phyloP scores from a whole-genome alignment of 2,888 invertebrate species.

The Ennomos fuscantarius region DNA sequence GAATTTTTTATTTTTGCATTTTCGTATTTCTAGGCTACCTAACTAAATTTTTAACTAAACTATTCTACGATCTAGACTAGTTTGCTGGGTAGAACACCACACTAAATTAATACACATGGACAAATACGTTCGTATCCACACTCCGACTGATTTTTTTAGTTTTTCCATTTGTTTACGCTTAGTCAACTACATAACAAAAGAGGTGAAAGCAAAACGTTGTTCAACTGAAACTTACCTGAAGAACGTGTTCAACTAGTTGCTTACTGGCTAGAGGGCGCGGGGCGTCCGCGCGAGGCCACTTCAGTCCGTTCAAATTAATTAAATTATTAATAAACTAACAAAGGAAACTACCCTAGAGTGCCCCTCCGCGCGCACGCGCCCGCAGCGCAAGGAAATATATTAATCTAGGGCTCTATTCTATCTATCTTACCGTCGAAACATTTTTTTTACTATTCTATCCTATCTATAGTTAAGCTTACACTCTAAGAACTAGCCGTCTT shows the following conservation, averaged over 20 bases:
- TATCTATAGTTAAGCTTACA: conserved; percentile 81
- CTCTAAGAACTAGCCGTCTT: conserved; percentile 72
- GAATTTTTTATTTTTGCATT: conserved; percentile 85
- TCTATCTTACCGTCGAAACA: conserved; percentile 82
- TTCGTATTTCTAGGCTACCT: conserved; percentile 85
- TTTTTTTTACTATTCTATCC: conserved; percentile 79
- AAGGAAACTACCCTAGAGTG: conserved; percentile 81
- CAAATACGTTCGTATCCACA: conserved; percentile 82
- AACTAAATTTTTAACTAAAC: conserved; percentile 85
- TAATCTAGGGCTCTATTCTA: conserved; percentile 79
- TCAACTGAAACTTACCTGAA: conserved; percentile 79
- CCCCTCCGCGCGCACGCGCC: conserved; percentile 57
- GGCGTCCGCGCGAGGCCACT: conserved; percentile 63
- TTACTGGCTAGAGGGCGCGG: conserved; percentile 54
- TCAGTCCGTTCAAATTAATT: conserved; percentile 84
- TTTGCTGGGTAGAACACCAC: conserved; percentile 84
- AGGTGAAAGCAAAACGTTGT: conserved; percentile 81
- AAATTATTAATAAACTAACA: conserved; percentile 85
- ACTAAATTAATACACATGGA: conserved; percentile 83
- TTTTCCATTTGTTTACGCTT: conserved; percentile 81
- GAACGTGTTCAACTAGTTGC: conserved; percentile 77
- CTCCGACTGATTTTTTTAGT: conserved; percentile 75
- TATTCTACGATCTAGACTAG: conserved; percentile 86
- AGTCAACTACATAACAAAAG: conserved; percentile 84
- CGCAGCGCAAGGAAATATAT: conserved; percentile 63